Base-by-base conservation (phyloP, 2,113 vertebrate genomes). In the Nesogale talazaci region DNA sequence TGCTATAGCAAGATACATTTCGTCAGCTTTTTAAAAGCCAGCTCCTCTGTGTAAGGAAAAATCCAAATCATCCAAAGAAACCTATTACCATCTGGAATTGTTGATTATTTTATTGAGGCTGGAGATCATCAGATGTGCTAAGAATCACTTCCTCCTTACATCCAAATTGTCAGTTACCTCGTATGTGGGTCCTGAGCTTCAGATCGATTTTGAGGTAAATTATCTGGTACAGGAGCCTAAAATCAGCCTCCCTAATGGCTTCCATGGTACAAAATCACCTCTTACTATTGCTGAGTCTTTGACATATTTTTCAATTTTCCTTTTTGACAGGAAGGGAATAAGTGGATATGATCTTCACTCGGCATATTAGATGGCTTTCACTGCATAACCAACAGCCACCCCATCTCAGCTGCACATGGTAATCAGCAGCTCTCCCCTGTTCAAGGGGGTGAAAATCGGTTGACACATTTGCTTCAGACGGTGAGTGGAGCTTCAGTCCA, bases 251-350 rank as follows among this genome's bases (percentile, higher is more conserved):
- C 46, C 89, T 96, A 86, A 94, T 94, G 95, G 95, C 92, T 95
- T 86, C 38, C 89, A 94, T 59, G 90, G 93, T 27, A 93, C 65
- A 95, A 96, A 95, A 57, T 87, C 63, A 69, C 88, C 22, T 75
- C 65, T 97, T 94, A 96, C 77, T 87, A 36, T 94, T 92, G 83
- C 84, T 78, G 74, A 70, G 59, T 84, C 96, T 95, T 4, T 88
- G 94, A 93, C 86, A 96, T 94, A 77, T 10, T 42, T 96, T 96
- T 96, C 88, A 81, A 93, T 93, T 94, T 83, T 92, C 88, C 69
- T 86, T 90, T 88, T 89, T 74, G 61, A 94, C 36, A 36, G 82
- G 90, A 94, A 78, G 67, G n/a, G 92, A 96, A 92, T 92, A 93
- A 93, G 82, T 63, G 81, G 31, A n/a, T 91, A 46, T 80, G 19